Evolutionary conservation across 2,113 vertebrate species (phyloP).

Genomic region (Chaenocephalus aceratus): DNA sequence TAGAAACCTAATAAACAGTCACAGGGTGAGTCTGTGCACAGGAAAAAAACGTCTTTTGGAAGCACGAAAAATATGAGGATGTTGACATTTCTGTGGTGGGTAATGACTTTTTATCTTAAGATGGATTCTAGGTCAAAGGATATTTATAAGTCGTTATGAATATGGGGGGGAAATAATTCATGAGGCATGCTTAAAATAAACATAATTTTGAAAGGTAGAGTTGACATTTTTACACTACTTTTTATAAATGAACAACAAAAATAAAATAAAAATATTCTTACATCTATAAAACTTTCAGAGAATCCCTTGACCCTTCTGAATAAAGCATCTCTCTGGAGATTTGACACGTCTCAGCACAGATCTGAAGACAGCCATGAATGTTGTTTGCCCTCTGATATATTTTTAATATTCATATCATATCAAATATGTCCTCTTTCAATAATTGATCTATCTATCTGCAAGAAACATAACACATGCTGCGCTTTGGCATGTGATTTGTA

Average conservation of each 20-base stretch:
- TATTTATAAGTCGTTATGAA: slow-evolving; percentile 70
- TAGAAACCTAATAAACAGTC: slow-evolving; percentile 63
- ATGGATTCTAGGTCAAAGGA: slow-evolving; percentile 68
- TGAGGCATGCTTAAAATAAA: slow-evolving; percentile 58
- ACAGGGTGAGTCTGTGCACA: slow-evolving; percentile 44
- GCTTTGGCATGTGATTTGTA: slow-evolving; percentile 68
- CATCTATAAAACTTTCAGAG: slow-evolving; percentile 74
- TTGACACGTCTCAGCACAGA: slow-evolving; percentile 79
- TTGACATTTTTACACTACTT: slow-evolving; percentile 58
- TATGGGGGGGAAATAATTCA: slow-evolving; percentile 69
- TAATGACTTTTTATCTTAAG: slow-evolving; percentile 47
- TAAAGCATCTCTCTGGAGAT: slow-evolving; percentile 78
- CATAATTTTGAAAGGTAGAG: slow-evolving; percentile 67
- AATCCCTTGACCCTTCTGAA: slow-evolving; percentile 79
- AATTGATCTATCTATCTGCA: slow-evolving; percentile 79
- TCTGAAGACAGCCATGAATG: slow-evolving; percentile 77
- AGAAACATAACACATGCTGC: slow-evolving; percentile 75
- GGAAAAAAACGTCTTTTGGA: slow-evolving; percentile 53
- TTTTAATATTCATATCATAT: slow-evolving; percentile 82
- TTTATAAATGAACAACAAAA: slow-evolving; percentile 62
- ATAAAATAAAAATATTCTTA: slow-evolving; percentile 55
- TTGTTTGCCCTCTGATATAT: slow-evolving; percentile 83
- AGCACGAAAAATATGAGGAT: slow-evolving; percentile 34
- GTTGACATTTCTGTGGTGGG: slow-evolving; percentile 38
- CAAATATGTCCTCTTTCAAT: slow-evolving; percentile 80